Percentiles rank a stretch among this genome's conserved stretches.
Conservation (phyloP, 2,797 vertebrate species). For the Takifugu rubripes region DNA sequence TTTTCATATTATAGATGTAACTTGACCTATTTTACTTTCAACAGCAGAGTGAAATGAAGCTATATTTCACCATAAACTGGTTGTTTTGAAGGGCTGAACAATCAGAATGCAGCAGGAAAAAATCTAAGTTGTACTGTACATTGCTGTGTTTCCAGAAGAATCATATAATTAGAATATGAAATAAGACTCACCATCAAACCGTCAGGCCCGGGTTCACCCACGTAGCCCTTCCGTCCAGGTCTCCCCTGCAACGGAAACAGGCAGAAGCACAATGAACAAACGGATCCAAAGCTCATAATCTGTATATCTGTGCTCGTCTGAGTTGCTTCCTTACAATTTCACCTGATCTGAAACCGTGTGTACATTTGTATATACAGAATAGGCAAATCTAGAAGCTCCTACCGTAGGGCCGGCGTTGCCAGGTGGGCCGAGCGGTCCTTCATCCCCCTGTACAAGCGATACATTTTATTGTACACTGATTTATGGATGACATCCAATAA, state of each 20-base stretch:
- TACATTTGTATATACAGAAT: conserved; percentile 4
- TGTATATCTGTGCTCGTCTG: conserved; percentile 12
- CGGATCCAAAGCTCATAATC: conserved; percentile 2
- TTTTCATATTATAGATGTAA: no score
- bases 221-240: conserved; percentile 84
- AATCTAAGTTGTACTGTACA: no score
- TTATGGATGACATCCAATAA: not conserved
- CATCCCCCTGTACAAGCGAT: conserved; percentile 84
- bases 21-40: no score
- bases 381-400: conserved; percentile 59
- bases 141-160: not conserved
- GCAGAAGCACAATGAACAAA: conserved; percentile 13
- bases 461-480: conserved; percentile 14
- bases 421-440: conserved; percentile 85
- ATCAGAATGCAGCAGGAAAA: no score
- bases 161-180: not conserved
- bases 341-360: conserved; percentile 19
- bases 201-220: conserved; percentile 85
- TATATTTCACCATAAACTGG: no score
- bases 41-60: no score
- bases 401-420: conserved; percentile 84
- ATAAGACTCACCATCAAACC: conserved; percentile 80
- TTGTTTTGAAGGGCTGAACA: no score
- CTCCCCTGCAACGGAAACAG: conserved; percentile 79
- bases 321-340: conserved; percentile 18